Evolutionary conservation across 2,113 vertebrate species (phyloP), one percentile per base, ranked within the genome.

Genomic region (Malurus alboscapulatus): DNA sequence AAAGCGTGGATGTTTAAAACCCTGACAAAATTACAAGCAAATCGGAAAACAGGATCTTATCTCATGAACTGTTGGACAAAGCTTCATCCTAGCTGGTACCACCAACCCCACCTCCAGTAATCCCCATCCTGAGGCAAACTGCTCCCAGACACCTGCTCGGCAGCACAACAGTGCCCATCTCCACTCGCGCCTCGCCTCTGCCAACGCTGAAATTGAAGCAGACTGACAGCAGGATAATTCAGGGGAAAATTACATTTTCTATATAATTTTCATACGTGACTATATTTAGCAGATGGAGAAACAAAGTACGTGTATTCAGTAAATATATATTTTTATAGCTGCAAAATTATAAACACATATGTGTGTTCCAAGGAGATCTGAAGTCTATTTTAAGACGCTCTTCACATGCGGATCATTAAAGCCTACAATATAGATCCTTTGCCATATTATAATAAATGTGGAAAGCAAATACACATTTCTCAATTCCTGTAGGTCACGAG

Each of bases 271-370:
- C 82, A 40, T 93, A 93, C 42, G 3, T 81, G 90, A 68, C 94
- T 95, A 95, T 94, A 94, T 92, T 95, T 96, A 96, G 91, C 92
- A 95, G 88, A 96, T 77, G 83, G 78, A 92, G 69, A 93, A 96
- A 93, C 91, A 92, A 96, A 95, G 83, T 88, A 55, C 25, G 4
- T 90, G 87, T 88, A 87, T 94, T 94, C 94, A 83, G 95, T 96
- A 96, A 96, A 96, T 87, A 96, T 50, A 38, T 93, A 93, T 95
- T 96, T 95, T 93, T 94, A 96, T 90, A 93, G 77, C 85, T 59
- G 32, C 71, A 66, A 88, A 93, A 94, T 92, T 90, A 94, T 92
- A 93, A 96, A 96, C 91, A 94, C 94, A 93, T 95, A 96, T 61
- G 82, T 89, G 75, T 25, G 92, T 78, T 90, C 94, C 94, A 92